Conservation (phyloP, 2,888 invertebrate species). For the Campoplex nolae region DNA sequence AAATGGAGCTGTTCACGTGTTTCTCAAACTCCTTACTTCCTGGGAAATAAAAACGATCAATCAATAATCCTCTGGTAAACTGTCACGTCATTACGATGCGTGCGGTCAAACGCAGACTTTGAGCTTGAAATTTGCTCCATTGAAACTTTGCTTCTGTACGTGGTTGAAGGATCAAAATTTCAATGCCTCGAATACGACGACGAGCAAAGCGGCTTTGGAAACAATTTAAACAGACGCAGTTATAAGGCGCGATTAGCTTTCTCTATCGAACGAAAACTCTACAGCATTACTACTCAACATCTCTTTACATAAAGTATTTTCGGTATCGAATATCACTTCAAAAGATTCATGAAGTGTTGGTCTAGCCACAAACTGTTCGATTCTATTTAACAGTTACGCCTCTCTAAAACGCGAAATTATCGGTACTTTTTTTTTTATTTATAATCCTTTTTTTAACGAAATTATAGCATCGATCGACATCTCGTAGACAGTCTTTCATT, state of each 20-base stretch:
- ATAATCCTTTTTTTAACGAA: too few species aligned
- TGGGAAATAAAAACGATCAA: not conserved
- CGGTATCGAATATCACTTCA: slow-evolving; percentile 1
- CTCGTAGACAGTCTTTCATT: too few species aligned
- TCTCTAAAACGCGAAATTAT: too few species aligned
- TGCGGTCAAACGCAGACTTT: not conserved
- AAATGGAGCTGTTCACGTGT: not conserved
- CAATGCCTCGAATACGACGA: not conserved
- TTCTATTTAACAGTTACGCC: not conserved
- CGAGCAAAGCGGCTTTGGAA: slow-evolving; percentile 17
- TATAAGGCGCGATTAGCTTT: not conserved
- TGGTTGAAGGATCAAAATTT: slow-evolving; percentile 5
- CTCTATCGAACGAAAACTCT: not conserved
- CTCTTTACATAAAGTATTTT: not conserved
- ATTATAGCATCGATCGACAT: too few species aligned
- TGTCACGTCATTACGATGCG: not conserved
- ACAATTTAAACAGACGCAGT: slow-evolving; percentile 10
- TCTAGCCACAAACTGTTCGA: not conserved
- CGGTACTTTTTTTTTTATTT: too few species aligned
- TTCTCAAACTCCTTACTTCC: not conserved
- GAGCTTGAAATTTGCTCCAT: not conserved
- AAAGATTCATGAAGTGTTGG: not conserved
- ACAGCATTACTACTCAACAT: not conserved
- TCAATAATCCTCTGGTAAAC: not conserved
- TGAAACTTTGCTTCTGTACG: not conserved